These are phyloP conservation scores for Lithosia quadra DNA, from an alignment of 2,888 invertebrate species.

Conservation along the genomic window DNA sequence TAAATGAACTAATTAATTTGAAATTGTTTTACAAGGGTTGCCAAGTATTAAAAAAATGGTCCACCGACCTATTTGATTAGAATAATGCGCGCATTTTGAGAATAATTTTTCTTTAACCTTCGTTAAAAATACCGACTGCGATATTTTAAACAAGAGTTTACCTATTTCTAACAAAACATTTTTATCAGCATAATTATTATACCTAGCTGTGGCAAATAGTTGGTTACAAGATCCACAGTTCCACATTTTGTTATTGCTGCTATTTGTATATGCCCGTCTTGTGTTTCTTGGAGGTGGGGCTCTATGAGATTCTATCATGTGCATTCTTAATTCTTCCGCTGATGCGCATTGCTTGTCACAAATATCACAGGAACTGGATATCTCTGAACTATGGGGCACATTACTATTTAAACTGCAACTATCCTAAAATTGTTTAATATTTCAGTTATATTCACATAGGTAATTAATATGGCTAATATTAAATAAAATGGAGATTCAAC, in stretches of 20 bases:
- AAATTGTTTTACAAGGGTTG: neutral
- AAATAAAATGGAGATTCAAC: conserved; percentile 9
- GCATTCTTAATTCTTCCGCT: conserved; percentile 65
- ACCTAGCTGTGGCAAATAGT: conserved; percentile 81
- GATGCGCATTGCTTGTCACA: conserved; percentile 64
- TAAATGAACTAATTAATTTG: neutral
- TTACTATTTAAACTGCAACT: conserved; percentile 36
- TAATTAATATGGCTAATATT: neutral
- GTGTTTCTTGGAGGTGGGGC: conserved; percentile 50
- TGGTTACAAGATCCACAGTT: conserved; percentile 84
- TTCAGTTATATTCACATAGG: neutral
- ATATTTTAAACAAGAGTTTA: neutral
- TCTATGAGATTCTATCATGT: conserved; percentile 58
- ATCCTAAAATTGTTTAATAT: conserved; percentile 27
- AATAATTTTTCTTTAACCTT: neutral
- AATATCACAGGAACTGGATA: conserved; percentile 63
- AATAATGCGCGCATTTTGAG: too few relatives aligned
- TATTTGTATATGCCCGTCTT: conserved; percentile 64
- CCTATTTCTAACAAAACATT: neutral
- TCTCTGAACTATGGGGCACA: conserved; percentile 43
- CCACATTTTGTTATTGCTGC: conserved; percentile 79
- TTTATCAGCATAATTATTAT: conserved; percentile 4
- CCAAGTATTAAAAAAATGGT: neutral
- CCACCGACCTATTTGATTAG: neutral
- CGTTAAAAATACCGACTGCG: neutral